A percentile compares a stretch with the other conserved stretches of the same genome.
phyloP scores from a whole-genome alignment of 2,113 vertebrate genomes.

The Laticauda laticaudata region DNA sequence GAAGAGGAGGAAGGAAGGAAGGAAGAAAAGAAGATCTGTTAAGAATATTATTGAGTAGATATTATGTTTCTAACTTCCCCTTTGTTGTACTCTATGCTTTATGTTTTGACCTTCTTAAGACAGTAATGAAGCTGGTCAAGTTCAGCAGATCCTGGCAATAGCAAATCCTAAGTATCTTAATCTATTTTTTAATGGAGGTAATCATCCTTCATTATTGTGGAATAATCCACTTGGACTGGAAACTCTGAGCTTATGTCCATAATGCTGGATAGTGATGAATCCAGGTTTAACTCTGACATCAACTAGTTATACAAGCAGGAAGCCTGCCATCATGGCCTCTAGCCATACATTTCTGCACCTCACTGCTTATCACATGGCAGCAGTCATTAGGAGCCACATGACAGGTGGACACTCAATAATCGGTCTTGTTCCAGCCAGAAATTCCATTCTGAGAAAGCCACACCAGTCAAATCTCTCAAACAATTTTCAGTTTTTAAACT shows the following conservation, averaged over 20 bases:
- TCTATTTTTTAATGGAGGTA: not conserved
- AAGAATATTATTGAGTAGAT: not conserved
- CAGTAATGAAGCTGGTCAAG: not conserved
- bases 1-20: not conserved
- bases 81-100: not conserved
- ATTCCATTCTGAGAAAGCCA: not conserved
- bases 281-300: not conserved
- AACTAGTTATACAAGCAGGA: not conserved
- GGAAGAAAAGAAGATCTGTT: not conserved
- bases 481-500: not conserved
- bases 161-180: not conserved
- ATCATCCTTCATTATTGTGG: not conserved
- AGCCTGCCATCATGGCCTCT: not conserved
- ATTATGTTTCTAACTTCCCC: not conserved
- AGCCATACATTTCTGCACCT: not conserved
- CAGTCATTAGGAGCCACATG: not conserved
- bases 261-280: not conserved
- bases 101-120: not conserved
- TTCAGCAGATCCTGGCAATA: not conserved
- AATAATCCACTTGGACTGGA: conserved; percentile 7
- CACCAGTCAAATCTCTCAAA: not conserved
- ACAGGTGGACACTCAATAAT: not conserved
- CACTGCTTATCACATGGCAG: not conserved
- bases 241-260: not conserved
- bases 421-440: not conserved